phyloP scores from a whole-genome alignment of 2,888 invertebrate species.

The Plebejus melissa region DNA sequence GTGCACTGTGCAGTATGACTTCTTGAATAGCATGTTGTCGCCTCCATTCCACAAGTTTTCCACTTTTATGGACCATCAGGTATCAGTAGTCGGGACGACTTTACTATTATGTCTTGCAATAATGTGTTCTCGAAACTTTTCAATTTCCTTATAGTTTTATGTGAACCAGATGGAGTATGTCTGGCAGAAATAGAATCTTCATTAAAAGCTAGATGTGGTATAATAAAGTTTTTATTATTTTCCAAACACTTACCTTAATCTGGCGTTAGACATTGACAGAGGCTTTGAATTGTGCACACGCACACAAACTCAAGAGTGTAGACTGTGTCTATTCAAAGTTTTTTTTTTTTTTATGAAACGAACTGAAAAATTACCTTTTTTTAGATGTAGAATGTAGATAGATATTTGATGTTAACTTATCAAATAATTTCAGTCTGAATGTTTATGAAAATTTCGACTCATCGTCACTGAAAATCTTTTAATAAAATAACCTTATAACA shows the following conservation, averaged over 20 bases:
- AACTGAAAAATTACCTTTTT: too few species aligned
- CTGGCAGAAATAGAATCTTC: background rate
- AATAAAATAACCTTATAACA: background rate
- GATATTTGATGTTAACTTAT: too few species aligned
- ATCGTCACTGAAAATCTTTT: background rate
- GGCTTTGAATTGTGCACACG: too few species aligned
- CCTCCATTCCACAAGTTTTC: conserved; percentile 51
- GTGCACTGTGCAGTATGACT: background rate
- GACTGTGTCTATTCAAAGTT: too few species aligned
- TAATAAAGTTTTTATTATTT: background rate
- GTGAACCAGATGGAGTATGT: conserved; percentile 1
- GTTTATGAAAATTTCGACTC: background rate
- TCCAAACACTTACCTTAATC: background rate
- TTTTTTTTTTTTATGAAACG: too few species aligned
- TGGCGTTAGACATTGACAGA: too few species aligned
- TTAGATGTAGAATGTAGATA: too few species aligned
- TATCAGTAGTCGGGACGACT: conserved; percentile 42
- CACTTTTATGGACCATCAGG: conserved; percentile 63
- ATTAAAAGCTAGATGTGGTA: background rate
- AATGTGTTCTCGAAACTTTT: conserved; percentile 35
- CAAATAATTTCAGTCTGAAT: too few species aligned
- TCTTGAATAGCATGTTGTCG: conserved; percentile 23
- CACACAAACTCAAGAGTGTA: too few species aligned
- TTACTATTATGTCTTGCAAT: conserved; percentile 43
- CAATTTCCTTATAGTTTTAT: conserved; percentile 36